Evolutionary conservation across 2,113 vertebrate species (phyloP), one percentile per base, ranked within the genome.

Genomic region (Thryonomys swinderianus): DNA sequence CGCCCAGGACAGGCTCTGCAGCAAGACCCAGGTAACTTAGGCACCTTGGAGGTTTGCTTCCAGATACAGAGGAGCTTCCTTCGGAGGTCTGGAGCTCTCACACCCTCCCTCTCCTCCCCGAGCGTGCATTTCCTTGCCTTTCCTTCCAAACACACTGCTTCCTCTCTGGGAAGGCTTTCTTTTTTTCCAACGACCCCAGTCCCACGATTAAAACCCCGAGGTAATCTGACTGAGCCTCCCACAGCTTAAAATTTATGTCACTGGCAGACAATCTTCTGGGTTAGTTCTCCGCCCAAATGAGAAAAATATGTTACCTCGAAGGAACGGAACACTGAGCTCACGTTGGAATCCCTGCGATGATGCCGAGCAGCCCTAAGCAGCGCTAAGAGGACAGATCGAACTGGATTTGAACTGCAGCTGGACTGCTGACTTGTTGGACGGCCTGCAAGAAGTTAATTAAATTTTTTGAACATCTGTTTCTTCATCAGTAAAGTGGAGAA

Each of bases 401-500:
- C 17, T 30, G 32, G 23, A 20, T 30, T 85, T 18, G 40, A 13
- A 53, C 20, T 80, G 59, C 16, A 25, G 81, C n/a, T 88, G 61
- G 34, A 51, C 42, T 42, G 37, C 45, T 87, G 67, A 45, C 84
- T 85, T 76, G 30, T 61, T 40, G 7, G 37, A 74, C 57, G 27
- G 66, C 30, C 34, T 79, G 85, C 62, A 30, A 48, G 30, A 86
- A 91, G 66, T 76, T 71, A 51, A 48, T 59, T 51, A 20, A 74
- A 51, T n/a, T 69, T 93, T 95, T 61, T 71, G 45, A 90, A 90
- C 18, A n/a, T 71, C 30, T 83, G 40, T 85, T 94, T 95, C 14
- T 48, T 76, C 88, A 42, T 32, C 61, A 91, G 73, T 76, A 57
- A 80, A 94, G 71, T 51, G 48, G 42, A 57, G 45, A 71, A 45